phyloP scores from a whole-genome alignment of 2,113 vertebrate species.

The Montifringilla adamsi region DNA sequence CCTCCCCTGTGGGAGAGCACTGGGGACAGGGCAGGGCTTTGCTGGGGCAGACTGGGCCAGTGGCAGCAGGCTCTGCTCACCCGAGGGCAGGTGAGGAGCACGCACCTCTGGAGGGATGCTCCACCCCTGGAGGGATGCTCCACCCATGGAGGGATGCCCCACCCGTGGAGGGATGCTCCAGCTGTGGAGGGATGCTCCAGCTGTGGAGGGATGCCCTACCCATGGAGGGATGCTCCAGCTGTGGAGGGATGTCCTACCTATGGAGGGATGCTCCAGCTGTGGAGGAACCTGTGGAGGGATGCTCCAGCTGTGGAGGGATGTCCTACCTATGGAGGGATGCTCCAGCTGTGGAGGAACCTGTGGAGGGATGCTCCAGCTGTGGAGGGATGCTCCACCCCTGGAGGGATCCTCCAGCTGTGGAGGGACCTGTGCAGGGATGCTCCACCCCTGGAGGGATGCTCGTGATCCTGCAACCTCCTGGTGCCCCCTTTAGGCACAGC shows the following conservation, averaged over 20 bases:
- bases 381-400: accelerated
- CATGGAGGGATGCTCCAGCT: background rate
- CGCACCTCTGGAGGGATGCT: accelerated
- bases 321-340: too few relatives aligned
- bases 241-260: background rate
- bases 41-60: background rate
- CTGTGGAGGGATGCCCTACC: too few relatives aligned
- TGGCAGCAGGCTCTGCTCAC: background rate
- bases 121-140: background rate
- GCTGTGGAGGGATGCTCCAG: background rate
- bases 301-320: background rate
- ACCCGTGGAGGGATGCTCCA: background rate
- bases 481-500: constrained; percentile 39
- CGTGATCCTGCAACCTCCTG: background rate
- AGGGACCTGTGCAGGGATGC: background rate
- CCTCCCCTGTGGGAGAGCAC: background rate
- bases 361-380: background rate
- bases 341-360: too few relatives aligned
- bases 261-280: accelerated
- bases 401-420: accelerated
- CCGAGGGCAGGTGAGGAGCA: background rate
- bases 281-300: background rate
- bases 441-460: background rate
- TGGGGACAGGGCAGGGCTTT: accelerated
- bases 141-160: background rate